Base-by-base conservation (phyloP, 2,113 vertebrate genomes). In the Zosterops japonicus region DNA sequence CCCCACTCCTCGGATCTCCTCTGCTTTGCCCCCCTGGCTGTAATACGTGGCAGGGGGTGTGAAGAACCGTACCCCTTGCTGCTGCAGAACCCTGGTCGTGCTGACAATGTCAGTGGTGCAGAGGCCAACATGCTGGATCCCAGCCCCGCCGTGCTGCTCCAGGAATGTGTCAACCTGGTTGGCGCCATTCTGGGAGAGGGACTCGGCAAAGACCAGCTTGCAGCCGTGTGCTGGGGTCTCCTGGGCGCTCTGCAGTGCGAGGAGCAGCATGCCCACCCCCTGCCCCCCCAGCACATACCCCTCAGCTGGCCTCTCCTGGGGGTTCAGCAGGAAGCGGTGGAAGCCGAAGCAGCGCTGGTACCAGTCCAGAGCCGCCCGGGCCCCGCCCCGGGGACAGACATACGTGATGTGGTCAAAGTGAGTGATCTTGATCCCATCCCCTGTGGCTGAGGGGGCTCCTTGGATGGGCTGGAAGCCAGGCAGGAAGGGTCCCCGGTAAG, bases 151-250 rank as follows among this genome's bases (percentile, higher is more conserved):
- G 8, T 99, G 99, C 89, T 98, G 96, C 86, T 98, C 94, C 85
- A 99, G 92, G 91, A 99, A 99, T 12, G 97, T 98, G 89, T 99
- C 98, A 0, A 99, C 98, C 96, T 99, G 99, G 96, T 99, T 99
- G 23, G 78, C 87, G 11, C 96, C 95, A 21, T 94, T 83, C 27
- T 97, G 56, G 1, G 97, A 97, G 36, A 99, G 96, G 9, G 99
- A 99, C 85, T 99, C 99, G 0, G 98, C 98, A 1, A 99, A 94
- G 70, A 99, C 97, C 31, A 99, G 98, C 96, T 99, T 99, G 97
- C 98, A 99, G 96, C 98, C 92, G 0, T 60, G 67, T 18, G 80
- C 76, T 1, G 18, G 13, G 18, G 41, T 5, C 2, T 22, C 60
- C 3, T 27, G 22, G 1, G 53, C 1, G 7, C 97, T 97, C 72